phyloP scores from a whole-genome alignment of 2,888 invertebrate genomes.

The Crossocerus cetratus region DNA sequence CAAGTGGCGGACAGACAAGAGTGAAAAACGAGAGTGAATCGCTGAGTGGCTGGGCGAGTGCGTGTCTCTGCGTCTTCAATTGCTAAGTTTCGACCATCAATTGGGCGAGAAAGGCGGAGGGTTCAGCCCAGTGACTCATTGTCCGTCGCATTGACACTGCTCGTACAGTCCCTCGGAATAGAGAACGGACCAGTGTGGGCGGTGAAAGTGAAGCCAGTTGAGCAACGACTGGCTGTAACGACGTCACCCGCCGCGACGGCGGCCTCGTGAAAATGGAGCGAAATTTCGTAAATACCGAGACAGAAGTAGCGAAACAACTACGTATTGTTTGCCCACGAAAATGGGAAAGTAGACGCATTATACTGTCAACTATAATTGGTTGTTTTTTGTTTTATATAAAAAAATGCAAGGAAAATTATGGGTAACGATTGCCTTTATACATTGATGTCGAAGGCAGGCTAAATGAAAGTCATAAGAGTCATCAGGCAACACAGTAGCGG shows the following conservation, averaged over 20 bases:
- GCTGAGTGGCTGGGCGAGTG: not conserved
- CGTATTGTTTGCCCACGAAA: too few species aligned
- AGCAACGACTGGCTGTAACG: constrained; percentile 50
- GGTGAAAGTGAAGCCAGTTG: constrained; percentile 68
- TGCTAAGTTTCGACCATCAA: constrained; percentile 34
- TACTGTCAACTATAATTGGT: too few species aligned
- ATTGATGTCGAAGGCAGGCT: too few species aligned
- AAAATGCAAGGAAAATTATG: too few species aligned
- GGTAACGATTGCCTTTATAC: too few species aligned
- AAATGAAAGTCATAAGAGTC: too few species aligned
- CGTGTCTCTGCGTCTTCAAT: constrained; percentile 17
- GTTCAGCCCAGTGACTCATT: constrained; percentile 52
- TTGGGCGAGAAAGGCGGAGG: constrained; percentile 22
- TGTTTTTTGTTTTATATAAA: too few species aligned
- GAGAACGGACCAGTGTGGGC: constrained; percentile 67
- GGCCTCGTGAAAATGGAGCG: constrained; percentile 38
- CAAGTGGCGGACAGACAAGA: constrained; percentile 45
- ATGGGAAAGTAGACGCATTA: too few species aligned
- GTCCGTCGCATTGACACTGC: constrained; percentile 43
- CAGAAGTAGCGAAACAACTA: too few species aligned
- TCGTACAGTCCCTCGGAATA: constrained; percentile 34
- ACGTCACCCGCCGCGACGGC: constrained; percentile 28
- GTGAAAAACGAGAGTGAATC: constrained; percentile 48
- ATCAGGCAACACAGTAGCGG: too few species aligned
- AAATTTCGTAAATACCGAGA: not conserved